These are phyloP conservation scores for Steinernema carpocapsae DNA, from an alignment of 2,888 invertebrate species.

Conservation along the genomic window DNA sequence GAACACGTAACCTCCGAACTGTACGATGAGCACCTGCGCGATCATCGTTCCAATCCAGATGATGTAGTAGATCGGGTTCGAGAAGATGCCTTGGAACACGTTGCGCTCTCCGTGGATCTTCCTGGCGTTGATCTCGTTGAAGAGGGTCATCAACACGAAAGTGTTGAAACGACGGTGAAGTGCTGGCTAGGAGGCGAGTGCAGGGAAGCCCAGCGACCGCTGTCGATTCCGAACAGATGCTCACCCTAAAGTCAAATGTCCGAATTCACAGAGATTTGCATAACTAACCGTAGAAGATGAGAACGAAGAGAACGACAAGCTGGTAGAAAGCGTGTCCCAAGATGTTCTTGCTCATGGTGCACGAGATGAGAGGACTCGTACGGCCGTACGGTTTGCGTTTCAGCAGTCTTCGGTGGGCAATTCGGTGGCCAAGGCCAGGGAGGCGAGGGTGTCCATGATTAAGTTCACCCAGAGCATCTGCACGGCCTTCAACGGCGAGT, in stretches of 20 bases:
- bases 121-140: slow-evolving; percentile 99
- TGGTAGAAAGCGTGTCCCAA: slow-evolving; percentile 95
- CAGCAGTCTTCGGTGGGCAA: slow-evolving; percentile 72
- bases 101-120: slow-evolving; percentile 98
- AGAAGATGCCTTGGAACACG: slow-evolving; percentile 77
- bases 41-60: slow-evolving; percentile 95
- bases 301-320: slow-evolving; percentile 87
- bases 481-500: slow-evolving; percentile 68
- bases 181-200: slow-evolving; percentile 88
- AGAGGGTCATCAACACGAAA: slow-evolving; percentile 99
- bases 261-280: too few species aligned
- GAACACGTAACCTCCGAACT: slow-evolving; percentile 96
- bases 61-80: slow-evolving; percentile 96
- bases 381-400: slow-evolving; percentile 72
- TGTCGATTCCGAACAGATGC: slow-evolving; percentile 84
- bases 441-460: slow-evolving; percentile 74
- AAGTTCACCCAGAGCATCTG: slow-evolving; percentile 73
- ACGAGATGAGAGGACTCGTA: too few species aligned
- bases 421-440: slow-evolving; percentile 73
- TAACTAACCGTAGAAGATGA: slow-evolving; percentile 84
- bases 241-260: slow-evolving; percentile 43
- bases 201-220: slow-evolving; percentile 80
- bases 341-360: slow-evolving; percentile 73
- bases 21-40: slow-evolving; percentile 93
- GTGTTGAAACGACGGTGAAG: slow-evolving; percentile 99